Evolutionary conservation across 2,797 vertebrate species (phyloP), one percentile per base, ranked within the genome.

Genomic region (Holocentrus rufus): DNA sequence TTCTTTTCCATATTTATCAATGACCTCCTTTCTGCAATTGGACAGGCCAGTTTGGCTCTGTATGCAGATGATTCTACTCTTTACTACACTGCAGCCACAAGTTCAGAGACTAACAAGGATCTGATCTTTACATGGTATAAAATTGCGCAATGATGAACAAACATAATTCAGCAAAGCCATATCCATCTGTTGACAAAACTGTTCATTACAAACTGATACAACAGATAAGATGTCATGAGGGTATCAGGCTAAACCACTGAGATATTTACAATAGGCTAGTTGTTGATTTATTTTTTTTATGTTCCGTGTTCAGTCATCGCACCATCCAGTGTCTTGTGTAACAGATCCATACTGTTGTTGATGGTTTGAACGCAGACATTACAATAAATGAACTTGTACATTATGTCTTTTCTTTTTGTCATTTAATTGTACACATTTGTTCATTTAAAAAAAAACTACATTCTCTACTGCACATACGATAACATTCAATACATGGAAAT

Each of bases 381-480:
- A 85, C 89, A 89, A 50, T 76, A 64, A 88, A 82, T 76, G 68
- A 73, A 23, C 72, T 79, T 71, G 86, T 85, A 87, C n/a, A 22
- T 70, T 34, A 55, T 10, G 34, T 54, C 17, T 63, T 7, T 9
- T 42, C 30, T 74, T 15, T 47, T 5, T 20, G 18, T 59, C 14
- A 42, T 62, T 46, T 18, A 17, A 22, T 10, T 3, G 6, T 0
- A 34, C 20, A 74, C 15, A 56, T 17, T 2, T 18, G n/a, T 17
- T 50, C 18, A 44, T 13, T 44, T 2, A 17, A 15, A 3, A 44
- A 5, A 13, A 2, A 4, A 15, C 42, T 14, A 1, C n/a, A n/a
- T n/a, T 4, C 42, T 15, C 42, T 15, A 15, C 15, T 44, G 42
- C 42, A 44, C 42, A 34, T 8, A 31, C 13, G 46, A 13, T 60